Evolutionary conservation across 2,113 vertebrate genomes (phyloP), one percentile per base, ranked within the genome.

Genomic region (Tupaia tana): DNA sequence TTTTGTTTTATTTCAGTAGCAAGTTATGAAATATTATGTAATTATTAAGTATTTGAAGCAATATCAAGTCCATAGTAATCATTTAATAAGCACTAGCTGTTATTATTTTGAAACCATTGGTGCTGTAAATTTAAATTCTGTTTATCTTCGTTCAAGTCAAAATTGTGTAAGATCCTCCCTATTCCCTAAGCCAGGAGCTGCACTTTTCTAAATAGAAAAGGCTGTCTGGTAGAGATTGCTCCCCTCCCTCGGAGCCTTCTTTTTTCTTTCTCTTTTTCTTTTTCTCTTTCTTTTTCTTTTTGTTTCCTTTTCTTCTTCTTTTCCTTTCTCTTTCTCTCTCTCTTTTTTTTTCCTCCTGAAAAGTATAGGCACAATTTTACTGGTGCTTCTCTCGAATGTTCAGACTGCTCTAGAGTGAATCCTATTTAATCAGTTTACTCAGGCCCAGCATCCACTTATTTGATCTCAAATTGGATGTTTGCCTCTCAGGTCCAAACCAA

Each of bases 381-480:
- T 79, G 67, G 59, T 78, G 31, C 73, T 93, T 85, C 66, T 71
- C 92, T 88, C 81, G 78, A 52, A 86, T 94, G 82, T 92, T 90
- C 73, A 94, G 93, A 25, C 31, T 25, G 34, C 90, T 93, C 61
- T 31, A 78, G 27, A 95, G 54, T n/a, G 82, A 96, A 88, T 77
- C 73, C 59, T 88, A 70, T 79, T 95, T 95, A 82, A 96, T 94
- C 96, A 95, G 89, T 89, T 96, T 75, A 91, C 63, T 87, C 89
- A 81, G 94, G 86, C 80, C 70, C 89, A 90, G 88, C 88, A 91
- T 93, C 90, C 90, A 95, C 95, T 97, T 95, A 95, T 95, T 94
- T 90, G 95, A 92, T 96, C 96, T 96, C 85, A 95, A 83, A 90
- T 64, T 93, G 92, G 95, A 95, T 93, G 61, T 80, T 86, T 95